Percentiles rank a stretch among this genome's conserved stretches.
These are phyloP conservation scores for Athalia cordata DNA, from an alignment of 2,888 invertebrate genomes.

Conservation along the genomic window DNA sequence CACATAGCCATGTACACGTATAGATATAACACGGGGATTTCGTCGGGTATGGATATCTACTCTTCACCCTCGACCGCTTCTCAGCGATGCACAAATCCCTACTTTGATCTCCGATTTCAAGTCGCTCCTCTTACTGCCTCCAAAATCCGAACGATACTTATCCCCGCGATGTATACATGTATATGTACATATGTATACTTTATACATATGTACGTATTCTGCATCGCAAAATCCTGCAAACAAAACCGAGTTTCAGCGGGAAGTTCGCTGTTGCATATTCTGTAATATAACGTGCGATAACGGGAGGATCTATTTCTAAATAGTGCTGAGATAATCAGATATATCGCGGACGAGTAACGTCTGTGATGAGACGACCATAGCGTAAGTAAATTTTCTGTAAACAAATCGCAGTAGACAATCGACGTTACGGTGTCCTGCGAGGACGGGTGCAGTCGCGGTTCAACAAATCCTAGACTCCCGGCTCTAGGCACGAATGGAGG, in stretches of 20 bases:
- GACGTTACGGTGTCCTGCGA: too few relatives aligned
- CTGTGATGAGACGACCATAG: neutral
- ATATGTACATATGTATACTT: neutral
- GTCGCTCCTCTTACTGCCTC: slow-evolving; percentile 5
- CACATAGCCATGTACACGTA: neutral
- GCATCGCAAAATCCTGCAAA: too few relatives aligned
- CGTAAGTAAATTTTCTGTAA: slow-evolving; percentile 36
- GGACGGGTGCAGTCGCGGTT: slow-evolving; percentile 18
- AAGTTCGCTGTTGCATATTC: too few relatives aligned
- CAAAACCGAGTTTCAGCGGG: too few relatives aligned
- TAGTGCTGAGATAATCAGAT: too few relatives aligned
- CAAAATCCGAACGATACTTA: neutral
- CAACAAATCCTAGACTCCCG: slow-evolving; percentile 63
- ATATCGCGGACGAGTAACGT: too few relatives aligned
- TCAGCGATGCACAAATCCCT: slow-evolving; percentile 35
- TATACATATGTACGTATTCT: too few relatives aligned
- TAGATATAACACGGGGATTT: neutral
- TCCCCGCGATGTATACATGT: neutral
- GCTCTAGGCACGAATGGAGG: slow-evolving; percentile 66
- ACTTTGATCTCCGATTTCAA: slow-evolving; percentile 40
- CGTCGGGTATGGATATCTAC: slow-evolving; percentile 20
- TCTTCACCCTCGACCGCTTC: slow-evolving; percentile 40
- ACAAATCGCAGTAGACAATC: slow-evolving; percentile 37
- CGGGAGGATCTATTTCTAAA: too few relatives aligned
- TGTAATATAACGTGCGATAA: too few relatives aligned